A percentile compares a stretch with the other conserved stretches of the same genome.
phyloP scores from a whole-genome alignment of 2,888 invertebrate genomes.

The Coleophora deauratella region DNA sequence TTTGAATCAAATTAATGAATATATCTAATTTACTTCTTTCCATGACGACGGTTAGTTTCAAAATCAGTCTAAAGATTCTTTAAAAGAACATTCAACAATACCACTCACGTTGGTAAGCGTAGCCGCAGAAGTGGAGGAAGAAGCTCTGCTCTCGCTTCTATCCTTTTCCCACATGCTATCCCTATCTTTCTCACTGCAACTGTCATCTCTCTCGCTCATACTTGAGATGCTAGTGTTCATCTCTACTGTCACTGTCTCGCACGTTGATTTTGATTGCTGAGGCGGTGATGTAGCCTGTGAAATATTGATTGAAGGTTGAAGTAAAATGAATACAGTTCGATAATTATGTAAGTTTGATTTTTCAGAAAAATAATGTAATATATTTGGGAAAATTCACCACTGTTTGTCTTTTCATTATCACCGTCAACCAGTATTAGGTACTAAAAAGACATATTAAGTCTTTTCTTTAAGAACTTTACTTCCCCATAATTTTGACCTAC shows the following conservation, averaged over 20 bases:
- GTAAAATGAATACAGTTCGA: too few species aligned
- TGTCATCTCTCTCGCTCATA: constrained; percentile 52
- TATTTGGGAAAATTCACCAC: too few species aligned
- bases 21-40: too few species aligned
- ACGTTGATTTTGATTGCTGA: constrained; percentile 33
- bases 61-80: background rate
- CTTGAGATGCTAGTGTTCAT: constrained; percentile 55
- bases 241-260: constrained; percentile 49
- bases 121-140: constrained; percentile 69
- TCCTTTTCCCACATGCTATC: constrained; percentile 62
- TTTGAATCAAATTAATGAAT: too few species aligned
- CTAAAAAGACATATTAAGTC: too few species aligned
- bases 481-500: too few species aligned
- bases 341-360: too few species aligned
- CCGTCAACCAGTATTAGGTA: too few species aligned
- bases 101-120: constrained; percentile 78
- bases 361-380: too few species aligned
- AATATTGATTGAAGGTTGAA: background rate
- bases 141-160: constrained; percentile 55
- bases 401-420: too few species aligned
- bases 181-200: constrained; percentile 57
- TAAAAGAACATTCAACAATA: constrained; percentile 2
- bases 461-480: too few species aligned
- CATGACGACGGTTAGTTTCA: too few species aligned
- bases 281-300: constrained; percentile 36